Evolutionary conservation across 2,888 invertebrate genomes (phyloP).

Genomic region (Apamea anceps): DNA sequence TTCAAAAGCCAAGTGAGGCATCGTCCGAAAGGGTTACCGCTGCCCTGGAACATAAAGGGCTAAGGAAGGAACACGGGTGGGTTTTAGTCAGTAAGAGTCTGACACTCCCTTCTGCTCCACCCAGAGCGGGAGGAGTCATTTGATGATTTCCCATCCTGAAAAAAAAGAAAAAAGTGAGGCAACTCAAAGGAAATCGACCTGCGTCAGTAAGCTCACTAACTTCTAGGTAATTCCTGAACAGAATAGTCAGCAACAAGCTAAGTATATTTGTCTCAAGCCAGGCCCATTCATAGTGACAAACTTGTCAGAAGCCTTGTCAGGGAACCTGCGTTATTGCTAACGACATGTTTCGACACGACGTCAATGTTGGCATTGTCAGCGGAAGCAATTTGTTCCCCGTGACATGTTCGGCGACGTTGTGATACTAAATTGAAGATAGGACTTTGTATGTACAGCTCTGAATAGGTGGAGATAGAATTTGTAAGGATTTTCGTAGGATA

Average conservation of each 20-base stretch:
- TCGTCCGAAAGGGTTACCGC: too few species aligned
- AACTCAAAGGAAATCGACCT: neutral
- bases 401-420: conserved; percentile 27
- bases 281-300: neutral
- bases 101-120: too few species aligned
- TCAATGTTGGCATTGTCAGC: conserved; percentile 36
- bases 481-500: neutral
- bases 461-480: neutral
- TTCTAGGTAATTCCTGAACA: neutral
- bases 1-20: neutral
- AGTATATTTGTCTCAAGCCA: neutral
- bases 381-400: conserved; percentile 53
- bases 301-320: conserved; percentile 13
- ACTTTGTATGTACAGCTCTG: conserved; percentile 4
- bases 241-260: neutral
- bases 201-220: neutral
- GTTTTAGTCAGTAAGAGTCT: too few species aligned
- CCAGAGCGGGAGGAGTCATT: too few species aligned
- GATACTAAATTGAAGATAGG: conserved; percentile 29
- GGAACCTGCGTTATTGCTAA: conserved; percentile 8
- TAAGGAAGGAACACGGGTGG: too few species aligned
- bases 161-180: too few species aligned
- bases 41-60: too few species aligned
- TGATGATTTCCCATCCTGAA: too few species aligned
- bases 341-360: conserved; percentile 25